phyloP scores from a whole-genome alignment of 2,888 invertebrate genomes.

The Eupithecia subfuscata region DNA sequence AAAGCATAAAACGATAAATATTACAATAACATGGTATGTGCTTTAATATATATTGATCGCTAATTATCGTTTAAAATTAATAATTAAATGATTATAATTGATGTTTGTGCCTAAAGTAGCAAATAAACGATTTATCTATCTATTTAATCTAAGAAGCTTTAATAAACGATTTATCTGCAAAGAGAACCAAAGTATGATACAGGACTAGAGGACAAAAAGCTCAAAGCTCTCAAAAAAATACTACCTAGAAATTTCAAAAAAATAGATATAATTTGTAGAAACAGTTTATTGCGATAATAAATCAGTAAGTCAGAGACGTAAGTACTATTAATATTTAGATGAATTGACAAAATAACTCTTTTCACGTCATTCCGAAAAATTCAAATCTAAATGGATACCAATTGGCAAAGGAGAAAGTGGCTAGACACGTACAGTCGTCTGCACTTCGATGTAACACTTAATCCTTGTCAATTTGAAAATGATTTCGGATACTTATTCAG shows the following conservation, averaged over 20 bases:
- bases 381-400: constrained; percentile 5
- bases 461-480: neutral
- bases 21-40: too few relatives aligned
- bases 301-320: neutral
- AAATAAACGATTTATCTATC: too few relatives aligned
- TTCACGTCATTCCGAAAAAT: neutral
- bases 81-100: too few relatives aligned
- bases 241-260: neutral
- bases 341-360: neutral
- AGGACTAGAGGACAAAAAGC: neutral
- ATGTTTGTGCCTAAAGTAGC: too few relatives aligned
- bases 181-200: neutral
- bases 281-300: neutral
- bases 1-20: neutral
- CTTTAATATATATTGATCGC: too few relatives aligned
- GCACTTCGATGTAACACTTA: neutral
- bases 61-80: too few relatives aligned
- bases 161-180: neutral
- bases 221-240: neutral
- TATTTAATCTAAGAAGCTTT: neutral
- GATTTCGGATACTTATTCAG: too few relatives aligned
- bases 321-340: neutral
- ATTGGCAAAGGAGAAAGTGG: constrained; percentile 26
- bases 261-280: neutral
- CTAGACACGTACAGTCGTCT: constrained; percentile 10